Conservation (phyloP, 2,888 invertebrate genomes). For the Macroteleia sp. region DNA sequence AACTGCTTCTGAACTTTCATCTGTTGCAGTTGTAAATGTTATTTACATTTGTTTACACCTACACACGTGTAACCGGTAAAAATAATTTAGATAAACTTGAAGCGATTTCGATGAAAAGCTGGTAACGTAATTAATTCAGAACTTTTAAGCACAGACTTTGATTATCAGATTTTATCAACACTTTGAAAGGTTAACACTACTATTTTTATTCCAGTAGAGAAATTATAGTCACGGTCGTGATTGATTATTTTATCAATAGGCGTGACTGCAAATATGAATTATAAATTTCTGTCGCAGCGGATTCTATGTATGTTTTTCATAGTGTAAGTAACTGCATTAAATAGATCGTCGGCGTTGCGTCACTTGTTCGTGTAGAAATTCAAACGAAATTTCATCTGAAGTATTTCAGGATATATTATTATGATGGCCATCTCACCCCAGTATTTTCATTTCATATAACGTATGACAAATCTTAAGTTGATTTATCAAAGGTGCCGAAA, state of each 20-base stretch:
- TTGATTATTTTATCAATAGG: slow-evolving; percentile 8
- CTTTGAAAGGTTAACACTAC: too few species aligned
- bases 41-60: too few species aligned
- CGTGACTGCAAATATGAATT: slow-evolving; percentile 18
- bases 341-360: slow-evolving; percentile 39
- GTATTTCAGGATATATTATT: slow-evolving; percentile 22
- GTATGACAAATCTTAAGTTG: neutral
- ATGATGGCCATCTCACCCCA: slow-evolving; percentile 6
- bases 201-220: too few species aligned
- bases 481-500: neutral
- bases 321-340: slow-evolving; percentile 30
- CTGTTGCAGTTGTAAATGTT: too few species aligned
- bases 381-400: slow-evolving; percentile 10
- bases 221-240: neutral
- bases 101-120: too few species aligned
- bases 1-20: too few species aligned
- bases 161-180: too few species aligned
- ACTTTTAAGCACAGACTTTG: too few species aligned
- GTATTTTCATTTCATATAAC: slow-evolving; percentile 12
- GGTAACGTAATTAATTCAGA: too few species aligned
- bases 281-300: slow-evolving; percentile 21
- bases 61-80: too few species aligned
- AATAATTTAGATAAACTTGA: too few species aligned
- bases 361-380: slow-evolving; percentile 4
- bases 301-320: slow-evolving; percentile 6